phyloP scores from a whole-genome alignment of 2,113 vertebrate genomes.

The Pardalotus punctatus region DNA sequence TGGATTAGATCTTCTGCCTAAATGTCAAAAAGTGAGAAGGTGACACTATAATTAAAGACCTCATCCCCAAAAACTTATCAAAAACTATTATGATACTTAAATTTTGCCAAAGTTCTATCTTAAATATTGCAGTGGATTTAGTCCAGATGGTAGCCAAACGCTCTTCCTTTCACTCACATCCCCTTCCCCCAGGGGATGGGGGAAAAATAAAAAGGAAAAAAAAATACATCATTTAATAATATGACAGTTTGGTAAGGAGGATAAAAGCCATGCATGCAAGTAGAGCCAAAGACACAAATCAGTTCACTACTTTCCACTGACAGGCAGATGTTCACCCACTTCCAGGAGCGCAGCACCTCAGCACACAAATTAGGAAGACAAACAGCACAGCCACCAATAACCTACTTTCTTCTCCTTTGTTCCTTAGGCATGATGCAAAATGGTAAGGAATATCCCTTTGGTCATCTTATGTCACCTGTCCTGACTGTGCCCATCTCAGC shows the following conservation, averaged over 20 bases:
- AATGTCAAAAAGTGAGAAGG: neutral
- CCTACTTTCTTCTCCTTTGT: neutral
- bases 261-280: neutral
- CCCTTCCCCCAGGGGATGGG: accelerated
- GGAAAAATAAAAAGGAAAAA: neutral
- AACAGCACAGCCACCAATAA: neutral
- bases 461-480: neutral
- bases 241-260: neutral
- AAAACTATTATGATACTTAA: neutral
- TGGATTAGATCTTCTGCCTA: neutral
- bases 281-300: neutral
- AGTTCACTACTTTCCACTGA: neutral
- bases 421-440: accelerated
- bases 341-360: neutral
- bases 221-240: neutral
- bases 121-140: neutral
- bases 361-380: neutral
- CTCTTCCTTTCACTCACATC: neutral
- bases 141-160: neutral
- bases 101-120: neutral
- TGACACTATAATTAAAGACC: neutral
- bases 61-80: neutral
- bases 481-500: neutral
- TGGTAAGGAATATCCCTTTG: neutral
- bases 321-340: accelerated